Evolutionary conservation across 2,797 vertebrate genomes (phyloP), one percentile per base, ranked within the genome.

Genomic region (Pangasius sanitwongsei): DNA sequence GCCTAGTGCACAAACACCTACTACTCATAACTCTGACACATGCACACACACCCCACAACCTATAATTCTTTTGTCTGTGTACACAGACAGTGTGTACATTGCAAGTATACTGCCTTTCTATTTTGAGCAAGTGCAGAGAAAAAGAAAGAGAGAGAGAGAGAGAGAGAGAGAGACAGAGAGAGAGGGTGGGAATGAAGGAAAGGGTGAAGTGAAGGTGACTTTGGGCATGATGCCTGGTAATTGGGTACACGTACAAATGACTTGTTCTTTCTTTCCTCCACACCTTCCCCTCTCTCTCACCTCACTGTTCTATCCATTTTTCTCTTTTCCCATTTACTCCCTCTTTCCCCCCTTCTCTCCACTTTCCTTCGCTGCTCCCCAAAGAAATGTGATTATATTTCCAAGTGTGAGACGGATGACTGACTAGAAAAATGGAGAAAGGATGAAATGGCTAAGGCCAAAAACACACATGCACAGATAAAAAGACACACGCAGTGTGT

Each of bases 171-270:
- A 41, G 9, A 28, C 13, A 48, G n/a, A 72, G 70, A 78, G 61
- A 83, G 77, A 75, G 48, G 59, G 87, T 44, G 15, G 16, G 59
- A 80, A 6, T 12, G 53, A 87, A 37, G 48, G 50, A 85, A 5
- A 82, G 83, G 90, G 81, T 89, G 85, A 89, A 87, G 85, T 90
- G 92, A 95, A 96, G 95, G 96, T 96, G 96, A 96, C 95, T 96
- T 96, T 95, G 95, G 94, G 93, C 94, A 93, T 59, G 92, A 94
- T 92, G 94, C 95, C 92, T 94, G 93, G 95, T 96, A 96, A 96
- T 96, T 96, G 95, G 95, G 95, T 95, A 96, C 94, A 96, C 95
- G 96, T 94, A 95, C 94, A 95, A 94, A 96, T 94, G 91, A 92
- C 92, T 94, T 94, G 94, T 93, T 93, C 93, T 91, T 90, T 93